Base-by-base conservation (phyloP, 2,888 invertebrate species). In the Meta bourneti region DNA sequence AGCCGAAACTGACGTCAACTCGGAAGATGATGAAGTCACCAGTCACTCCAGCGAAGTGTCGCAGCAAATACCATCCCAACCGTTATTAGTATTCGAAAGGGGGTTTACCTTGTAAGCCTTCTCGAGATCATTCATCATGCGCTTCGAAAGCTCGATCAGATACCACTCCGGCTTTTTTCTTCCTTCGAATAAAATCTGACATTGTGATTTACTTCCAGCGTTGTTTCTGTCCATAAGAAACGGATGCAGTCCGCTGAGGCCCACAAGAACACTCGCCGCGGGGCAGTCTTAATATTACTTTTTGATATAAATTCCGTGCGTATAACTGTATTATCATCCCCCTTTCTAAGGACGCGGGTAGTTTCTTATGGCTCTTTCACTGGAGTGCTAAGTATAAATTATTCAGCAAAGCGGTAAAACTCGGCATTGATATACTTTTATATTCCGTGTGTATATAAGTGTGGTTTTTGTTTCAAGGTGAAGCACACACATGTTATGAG, bases 71-170 rank as follows among this genome's bases (percentile, higher is more conserved):
- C 84, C 34, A 84, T 71, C 52, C 19, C 16, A 71, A 8, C 52
- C 51, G 48, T 51, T 82, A 82, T 84, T 84, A 84, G 84, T 61
- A 84, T 84, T 84, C 84, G 54, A 16, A 61, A n/a, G 84, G 61
- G 74, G 52, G 48, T 75, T 84, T 75, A 84, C 84, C 84, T 84
- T 84, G 75, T 75, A 75, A 34, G 20, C 61, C 75, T 34, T 75
- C n/a, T 4, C 16, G 54, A 34, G 48, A 69, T 78, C 69, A 86
- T 78, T 70, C 86, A 86, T 77, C 86, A 78, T 70, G 13, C 7
- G 16, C 51, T 74, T 78, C 78, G 71, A 71, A 72, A 72, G 51
- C 52, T 49, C 71, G 61, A 75, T 61, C 74, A 84, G 86, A 78
- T 86, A 52, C 78, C 61, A n/a, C n/a, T 34, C 19, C 49, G 71